A percentile compares a stretch with the other conserved stretches of the same genome.
Conservation (phyloP, 2,888 invertebrate species). For the Platycheirus rosarum region DNA sequence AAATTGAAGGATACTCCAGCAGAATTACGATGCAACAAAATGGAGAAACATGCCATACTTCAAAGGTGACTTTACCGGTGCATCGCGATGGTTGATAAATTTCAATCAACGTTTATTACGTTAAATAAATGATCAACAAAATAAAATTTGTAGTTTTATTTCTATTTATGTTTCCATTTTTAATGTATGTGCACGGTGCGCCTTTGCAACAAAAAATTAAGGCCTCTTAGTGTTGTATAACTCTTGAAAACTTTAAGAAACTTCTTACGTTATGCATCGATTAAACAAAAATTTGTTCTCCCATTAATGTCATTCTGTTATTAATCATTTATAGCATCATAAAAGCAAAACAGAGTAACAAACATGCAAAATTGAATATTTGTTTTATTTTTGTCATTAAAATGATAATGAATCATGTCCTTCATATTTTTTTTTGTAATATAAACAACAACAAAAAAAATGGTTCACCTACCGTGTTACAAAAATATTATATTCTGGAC, state of each 20-base stretch:
- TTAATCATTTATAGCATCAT: conserved; percentile 42
- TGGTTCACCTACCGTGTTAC: conserved; percentile 47
- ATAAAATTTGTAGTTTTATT: too few relatives aligned
- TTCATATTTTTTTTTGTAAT: conserved; percentile 38
- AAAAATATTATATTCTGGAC: conserved; percentile 64
- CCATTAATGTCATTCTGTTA: conserved; percentile 49
- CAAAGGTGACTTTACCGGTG: too few relatives aligned
- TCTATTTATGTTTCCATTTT: too few relatives aligned
- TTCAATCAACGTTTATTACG: too few relatives aligned
- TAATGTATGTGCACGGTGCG: too few relatives aligned
- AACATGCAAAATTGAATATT: conserved; percentile 6
- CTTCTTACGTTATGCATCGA: conserved; percentile 41
- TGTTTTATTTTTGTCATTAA: conserved; percentile 19
- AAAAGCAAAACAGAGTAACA: conserved; percentile 11
- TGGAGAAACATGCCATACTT: too few relatives aligned
- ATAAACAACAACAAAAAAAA: conserved; percentile 37
- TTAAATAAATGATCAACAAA: too few relatives aligned
- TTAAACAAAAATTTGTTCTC: conserved; percentile 62
- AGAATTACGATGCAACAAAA: too few relatives aligned
- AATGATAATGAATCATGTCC: conserved; percentile 57
- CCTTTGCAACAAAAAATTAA: too few relatives aligned
- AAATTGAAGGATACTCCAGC: too few relatives aligned
- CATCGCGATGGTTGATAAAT: too few relatives aligned
- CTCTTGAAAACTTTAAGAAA: conserved; percentile 9
- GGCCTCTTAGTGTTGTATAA: not conserved